A percentile compares a stretch with the other conserved stretches of the same genome.
Conservation (phyloP, 2,797 vertebrate species). For the Malurus leucopterus region DNA sequence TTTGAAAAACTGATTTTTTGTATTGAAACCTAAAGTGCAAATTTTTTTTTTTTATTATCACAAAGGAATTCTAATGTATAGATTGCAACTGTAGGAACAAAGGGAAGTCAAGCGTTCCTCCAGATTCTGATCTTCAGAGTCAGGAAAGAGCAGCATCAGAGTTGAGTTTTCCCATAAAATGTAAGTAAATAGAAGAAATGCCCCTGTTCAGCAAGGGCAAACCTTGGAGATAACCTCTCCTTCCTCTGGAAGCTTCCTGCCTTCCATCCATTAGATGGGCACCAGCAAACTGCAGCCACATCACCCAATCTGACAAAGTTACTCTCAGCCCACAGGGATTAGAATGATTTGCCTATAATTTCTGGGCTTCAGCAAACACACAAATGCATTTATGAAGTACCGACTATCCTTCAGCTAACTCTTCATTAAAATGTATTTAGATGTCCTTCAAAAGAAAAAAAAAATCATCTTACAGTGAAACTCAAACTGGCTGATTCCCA, state of each 20-base stretch:
- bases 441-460: conserved; percentile 36
- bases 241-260: background rate
- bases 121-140: background rate
- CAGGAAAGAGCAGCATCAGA: background rate
- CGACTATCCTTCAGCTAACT: conserved; percentile 18
- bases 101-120: background rate
- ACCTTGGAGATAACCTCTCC: conserved; percentile 24
- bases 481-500: conserved; percentile 76
- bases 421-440: conserved; percentile 68
- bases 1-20: background rate
- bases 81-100: background rate
- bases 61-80: background rate
- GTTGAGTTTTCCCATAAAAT: background rate
- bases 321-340: background rate
- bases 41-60: background rate
- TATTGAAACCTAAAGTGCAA: background rate
- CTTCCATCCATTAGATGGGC: background rate
- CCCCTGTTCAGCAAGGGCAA: background rate
- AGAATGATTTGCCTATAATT: background rate
- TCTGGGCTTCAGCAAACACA: conserved; percentile 37
- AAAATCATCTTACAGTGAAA: conserved; percentile 64
- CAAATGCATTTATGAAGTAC: conserved; percentile 34
- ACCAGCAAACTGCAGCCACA: background rate
- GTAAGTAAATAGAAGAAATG: conserved; percentile 12
- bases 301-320: conserved; percentile 16